Conservation (phyloP, 2,888 invertebrate genomes). For the Galerucella pusilla region DNA sequence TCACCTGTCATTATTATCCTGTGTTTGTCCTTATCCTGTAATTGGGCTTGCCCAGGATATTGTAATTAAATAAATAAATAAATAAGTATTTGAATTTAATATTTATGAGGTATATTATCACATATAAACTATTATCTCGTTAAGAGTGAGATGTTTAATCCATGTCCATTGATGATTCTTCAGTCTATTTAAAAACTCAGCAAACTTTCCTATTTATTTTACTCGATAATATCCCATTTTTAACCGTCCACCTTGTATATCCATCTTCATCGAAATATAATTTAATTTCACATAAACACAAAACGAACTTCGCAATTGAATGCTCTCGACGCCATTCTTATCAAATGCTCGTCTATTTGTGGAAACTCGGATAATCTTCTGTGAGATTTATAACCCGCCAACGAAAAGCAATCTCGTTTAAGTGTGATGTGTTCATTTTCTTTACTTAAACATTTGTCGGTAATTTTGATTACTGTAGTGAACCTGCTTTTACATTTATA, state of each 20-base stretch:
- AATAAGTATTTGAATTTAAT: too few species aligned
- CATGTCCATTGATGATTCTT: too few species aligned
- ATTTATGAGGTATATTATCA: too few species aligned
- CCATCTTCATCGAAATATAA: not conserved
- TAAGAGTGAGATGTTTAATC: too few species aligned
- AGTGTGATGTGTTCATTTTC: not conserved
- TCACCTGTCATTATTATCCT: too few species aligned
- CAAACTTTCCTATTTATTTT: not conserved
- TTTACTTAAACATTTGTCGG: not conserved
- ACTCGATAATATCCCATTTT: not conserved
- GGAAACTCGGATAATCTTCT: not conserved
- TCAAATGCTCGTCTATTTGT: not conserved
- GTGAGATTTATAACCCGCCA: not conserved
- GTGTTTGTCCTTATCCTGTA: too few species aligned
- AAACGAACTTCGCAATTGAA: not conserved
- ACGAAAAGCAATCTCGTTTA: conserved; percentile 1
- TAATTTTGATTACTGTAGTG: not conserved
- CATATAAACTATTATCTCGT: too few species aligned
- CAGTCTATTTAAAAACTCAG: too few species aligned
- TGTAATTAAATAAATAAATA: too few species aligned
- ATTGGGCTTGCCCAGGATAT: too few species aligned
- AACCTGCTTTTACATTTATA: not conserved
- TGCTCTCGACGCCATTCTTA: not conserved
- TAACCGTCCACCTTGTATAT: not conserved
- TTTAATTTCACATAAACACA: not conserved